Base-by-base conservation (phyloP, 1,140 invertebrate species). In the Aradophagus sp. region DNA sequence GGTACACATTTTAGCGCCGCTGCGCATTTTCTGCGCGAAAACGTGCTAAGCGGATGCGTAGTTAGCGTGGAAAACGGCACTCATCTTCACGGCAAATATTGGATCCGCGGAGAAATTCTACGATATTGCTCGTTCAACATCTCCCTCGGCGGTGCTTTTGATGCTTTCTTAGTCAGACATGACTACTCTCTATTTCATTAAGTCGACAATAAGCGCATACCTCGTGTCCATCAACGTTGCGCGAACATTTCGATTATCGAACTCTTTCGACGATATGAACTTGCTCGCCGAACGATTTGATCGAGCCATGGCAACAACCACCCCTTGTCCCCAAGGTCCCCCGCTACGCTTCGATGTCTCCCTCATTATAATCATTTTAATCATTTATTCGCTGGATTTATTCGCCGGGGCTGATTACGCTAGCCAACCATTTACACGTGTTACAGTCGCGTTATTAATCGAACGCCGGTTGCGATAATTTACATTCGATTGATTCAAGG, bases 81-180 rank as follows among this genome's bases (percentile, higher is more conserved):
- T 79, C 75, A 79, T 80, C 75, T 79, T 56, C 65, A 70, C 62
- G 34, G 74, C 74, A 80, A 80, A 78, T 81, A 80, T 80, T 80
- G 72, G 74, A 79, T 77, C 72, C 71, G 61, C 65, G 67, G 73
- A 79, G 77, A 72, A 75, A 80, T 82, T 76, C 75, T 74, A 66
- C n/a, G 72, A 78, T 80, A 80, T 78, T 77, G 74, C 79, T 79
- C 56, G 70, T 76, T 72, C 73, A 79, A 80, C 77, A 79, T 77
- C 70, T 77, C 45, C 55, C 38, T 69, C 31, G 67, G 45, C 65
- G 42, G 59, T 67, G 74, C 75, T 76, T 77, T 78, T 76, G 71
- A 74, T 75, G 68, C 73, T 68, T 77, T 75, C 73, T 75, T 75
- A 74, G 66, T 52, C 61, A 56, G 66, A 66, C 55, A 66, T 41